Evolutionary conservation across 2,888 invertebrate genomes (phyloP).

Genomic region (Mythimna lalbum): DNA sequence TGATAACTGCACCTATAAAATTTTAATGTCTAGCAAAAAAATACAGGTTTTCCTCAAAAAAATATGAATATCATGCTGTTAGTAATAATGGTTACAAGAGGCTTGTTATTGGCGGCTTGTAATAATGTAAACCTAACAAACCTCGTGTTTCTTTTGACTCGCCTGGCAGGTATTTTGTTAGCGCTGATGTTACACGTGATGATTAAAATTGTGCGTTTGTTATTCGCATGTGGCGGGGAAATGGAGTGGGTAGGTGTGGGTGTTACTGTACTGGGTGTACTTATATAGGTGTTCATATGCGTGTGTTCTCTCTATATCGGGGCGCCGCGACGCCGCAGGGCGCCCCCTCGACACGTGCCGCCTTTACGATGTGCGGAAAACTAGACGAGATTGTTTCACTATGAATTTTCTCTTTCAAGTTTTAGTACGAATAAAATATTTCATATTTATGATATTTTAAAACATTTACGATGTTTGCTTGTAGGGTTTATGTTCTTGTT

Average conservation of each 20-base stretch:
- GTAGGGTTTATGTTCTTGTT: conserved; percentile 13
- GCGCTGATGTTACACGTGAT: conserved; percentile 49
- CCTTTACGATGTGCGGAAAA: conserved; percentile 46
- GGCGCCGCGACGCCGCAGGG: conserved; percentile 56
- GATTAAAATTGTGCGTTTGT: conserved; percentile 56
- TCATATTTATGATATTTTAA: conserved; percentile 30
- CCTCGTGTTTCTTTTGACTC: conserved; percentile 47
- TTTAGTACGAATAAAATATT: conserved; percentile 47
- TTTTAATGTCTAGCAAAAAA: background rate
- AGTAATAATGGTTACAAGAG: conserved; percentile 21
- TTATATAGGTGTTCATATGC: conserved; percentile 4
- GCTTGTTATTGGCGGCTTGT: conserved; percentile 42
- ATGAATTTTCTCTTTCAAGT: conserved; percentile 39
- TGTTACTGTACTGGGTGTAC: conserved; percentile 12
- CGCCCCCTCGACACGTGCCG: conserved; percentile 58
- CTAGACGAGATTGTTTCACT: conserved; percentile 20
- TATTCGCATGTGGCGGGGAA: conserved; percentile 39
- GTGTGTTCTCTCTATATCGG: conserved; percentile 49
- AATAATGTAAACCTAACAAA: conserved; percentile 41
- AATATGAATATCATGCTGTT: conserved; percentile 6
- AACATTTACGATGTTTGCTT: conserved; percentile 29
- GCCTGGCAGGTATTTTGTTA: conserved; percentile 50
- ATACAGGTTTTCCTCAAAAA: conserved; percentile 2
- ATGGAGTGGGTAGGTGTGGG: conserved; percentile 40
- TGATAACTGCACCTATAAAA: background rate